phyloP scores from a whole-genome alignment of 2,113 vertebrate species.

The Alligator sinensis region DNA sequence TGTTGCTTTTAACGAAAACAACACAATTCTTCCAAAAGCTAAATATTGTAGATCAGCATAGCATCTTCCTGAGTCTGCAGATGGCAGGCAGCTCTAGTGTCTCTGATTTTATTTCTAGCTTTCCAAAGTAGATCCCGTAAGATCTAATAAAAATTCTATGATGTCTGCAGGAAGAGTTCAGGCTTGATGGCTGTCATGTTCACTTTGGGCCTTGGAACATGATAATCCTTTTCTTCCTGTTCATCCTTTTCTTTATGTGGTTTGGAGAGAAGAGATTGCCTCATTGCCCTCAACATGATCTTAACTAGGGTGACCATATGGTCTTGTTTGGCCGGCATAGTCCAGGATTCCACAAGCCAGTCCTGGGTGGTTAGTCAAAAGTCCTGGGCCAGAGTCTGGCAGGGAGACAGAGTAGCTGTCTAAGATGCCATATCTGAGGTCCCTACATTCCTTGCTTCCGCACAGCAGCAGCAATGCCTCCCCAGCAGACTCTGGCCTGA shows the following conservation, averaged over 20 bases:
- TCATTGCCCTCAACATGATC: not conserved
- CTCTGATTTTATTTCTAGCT: not conserved
- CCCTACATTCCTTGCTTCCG: no score
- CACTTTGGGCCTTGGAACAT: not conserved
- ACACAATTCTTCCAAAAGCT: no score
- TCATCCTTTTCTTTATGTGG: accelerated
- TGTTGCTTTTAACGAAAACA: no score
- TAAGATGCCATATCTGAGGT: no score
- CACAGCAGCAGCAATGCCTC: no score
- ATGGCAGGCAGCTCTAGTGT: not conserved
- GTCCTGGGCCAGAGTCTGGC: no score
- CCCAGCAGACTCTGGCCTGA: no score
- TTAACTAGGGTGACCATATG: not conserved
- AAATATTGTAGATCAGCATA: no score
- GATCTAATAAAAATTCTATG: not conserved
- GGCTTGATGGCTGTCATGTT: not conserved
- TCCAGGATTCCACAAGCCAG: no score
- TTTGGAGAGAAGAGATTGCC: not conserved
- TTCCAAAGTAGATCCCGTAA: not conserved
- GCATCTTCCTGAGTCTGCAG: not conserved
- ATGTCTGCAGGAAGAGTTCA: not conserved
- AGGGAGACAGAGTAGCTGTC: no score
- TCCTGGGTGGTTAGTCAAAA: no score
- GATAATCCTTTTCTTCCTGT: not conserved
- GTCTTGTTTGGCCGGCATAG: no score